These are phyloP conservation scores for Drosophila sucinea DNA, from an alignment of 1,140 invertebrate genomes.

Conservation along the genomic window DNA sequence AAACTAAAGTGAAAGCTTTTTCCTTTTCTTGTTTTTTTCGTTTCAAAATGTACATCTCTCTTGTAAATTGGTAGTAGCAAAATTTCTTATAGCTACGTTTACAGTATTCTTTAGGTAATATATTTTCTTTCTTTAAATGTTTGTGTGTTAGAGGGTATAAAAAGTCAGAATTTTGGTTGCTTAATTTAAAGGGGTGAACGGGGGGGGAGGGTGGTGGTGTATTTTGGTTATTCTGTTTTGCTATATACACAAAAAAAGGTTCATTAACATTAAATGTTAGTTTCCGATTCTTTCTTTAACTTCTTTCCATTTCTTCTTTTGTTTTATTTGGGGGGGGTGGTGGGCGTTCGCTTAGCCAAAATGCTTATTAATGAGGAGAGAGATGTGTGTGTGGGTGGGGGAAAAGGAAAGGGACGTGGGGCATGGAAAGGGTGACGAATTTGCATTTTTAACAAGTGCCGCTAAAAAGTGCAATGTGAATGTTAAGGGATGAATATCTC, in stretches of 20 bases:
- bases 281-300: slow-evolving; percentile 24
- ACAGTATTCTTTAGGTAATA: slow-evolving; percentile 50
- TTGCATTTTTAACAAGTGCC: slow-evolving; percentile 83
- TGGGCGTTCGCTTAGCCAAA: slow-evolving; percentile 11
- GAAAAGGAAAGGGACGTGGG: neutral
- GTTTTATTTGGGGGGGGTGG: slow-evolving; percentile 21
- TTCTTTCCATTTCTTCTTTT: neutral
- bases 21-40: slow-evolving; percentile 39
- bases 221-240: slow-evolving; percentile 47
- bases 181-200: slow-evolving; percentile 44
- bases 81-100: slow-evolving; percentile 74
- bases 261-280: slow-evolving; percentile 71
- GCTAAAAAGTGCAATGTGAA: slow-evolving; percentile 81
- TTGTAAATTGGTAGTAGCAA: slow-evolving; percentile 81
- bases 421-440: slow-evolving; percentile 37
- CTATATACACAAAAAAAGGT: slow-evolving; percentile 58
- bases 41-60: slow-evolving; percentile 68
- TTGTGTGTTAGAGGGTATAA: slow-evolving; percentile 51
- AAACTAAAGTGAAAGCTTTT: slow-evolving; percentile 81
- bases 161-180: slow-evolving; percentile 57
- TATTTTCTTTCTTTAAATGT: slow-evolving; percentile 1
- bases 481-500: slow-evolving; percentile 65
- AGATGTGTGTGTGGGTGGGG: neutral
- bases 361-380: slow-evolving; percentile 11
- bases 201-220: neutral